Conservation (phyloP, 2,113 vertebrate genomes). For the Salvelinus sp. region DNA sequence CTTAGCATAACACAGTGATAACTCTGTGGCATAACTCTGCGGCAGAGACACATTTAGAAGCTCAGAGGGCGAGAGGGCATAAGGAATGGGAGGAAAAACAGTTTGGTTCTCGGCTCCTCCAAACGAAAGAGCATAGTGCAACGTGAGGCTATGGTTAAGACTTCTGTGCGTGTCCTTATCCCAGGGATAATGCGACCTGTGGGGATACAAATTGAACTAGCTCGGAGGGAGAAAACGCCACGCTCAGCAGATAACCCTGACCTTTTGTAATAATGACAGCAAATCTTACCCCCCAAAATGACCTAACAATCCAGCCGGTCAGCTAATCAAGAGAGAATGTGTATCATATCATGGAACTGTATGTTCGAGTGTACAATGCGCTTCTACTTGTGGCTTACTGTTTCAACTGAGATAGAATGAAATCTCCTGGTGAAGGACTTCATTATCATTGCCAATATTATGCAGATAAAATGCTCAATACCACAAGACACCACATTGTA, state of each 20-base stretch:
- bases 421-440: too few relatives aligned
- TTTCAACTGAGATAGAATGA: too few relatives aligned
- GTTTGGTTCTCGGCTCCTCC: slow-evolving; percentile 21
- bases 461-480: too few relatives aligned
- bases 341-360: slow-evolving; percentile 31
- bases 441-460: too few relatives aligned
- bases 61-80: slow-evolving; percentile 38
- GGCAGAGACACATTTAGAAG: slow-evolving; percentile 44
- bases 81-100: not conserved
- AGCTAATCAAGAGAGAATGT: slow-evolving; percentile 29
- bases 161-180: slow-evolving; percentile 56
- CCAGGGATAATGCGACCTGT: slow-evolving; percentile 49
- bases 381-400: too few relatives aligned
- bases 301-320: slow-evolving; percentile 12
- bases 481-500: too few relatives aligned
- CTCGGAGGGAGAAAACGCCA: slow-evolving; percentile 18
- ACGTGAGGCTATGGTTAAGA: slow-evolving; percentile 37
- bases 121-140: slow-evolving; percentile 35
- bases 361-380: not conserved
- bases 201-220: slow-evolving; percentile 49
- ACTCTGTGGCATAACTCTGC: slow-evolving; percentile 23
- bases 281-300: slow-evolving; percentile 8
- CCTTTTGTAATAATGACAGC: slow-evolving; percentile 37
- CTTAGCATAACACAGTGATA: slow-evolving; percentile 41
- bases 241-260: slow-evolving; percentile 47